Base-by-base conservation (phyloP, 2,113 vertebrate genomes). In the Prochilodus magdalenae region DNA sequence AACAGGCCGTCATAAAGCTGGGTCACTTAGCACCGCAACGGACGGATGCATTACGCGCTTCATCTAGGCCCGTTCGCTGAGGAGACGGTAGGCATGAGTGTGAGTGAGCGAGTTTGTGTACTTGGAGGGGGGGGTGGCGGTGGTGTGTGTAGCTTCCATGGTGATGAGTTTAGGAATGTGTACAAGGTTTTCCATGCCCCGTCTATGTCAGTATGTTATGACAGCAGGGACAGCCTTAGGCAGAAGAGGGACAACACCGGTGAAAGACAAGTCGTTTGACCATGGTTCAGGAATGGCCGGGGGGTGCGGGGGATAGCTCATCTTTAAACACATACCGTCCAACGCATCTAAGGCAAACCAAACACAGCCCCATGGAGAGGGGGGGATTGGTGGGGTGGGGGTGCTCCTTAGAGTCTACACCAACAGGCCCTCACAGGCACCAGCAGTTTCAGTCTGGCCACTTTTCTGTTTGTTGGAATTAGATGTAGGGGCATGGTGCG, bases 241-340 rank as follows among this genome's bases (percentile, higher is more conserved):
- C n/a, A 90, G 57, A 84, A 65, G 72, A 0, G 0, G 86, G 90
- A 90, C 87, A 91, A 87, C 53, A 27, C 86, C 81, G 73, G 85
- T 92, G 93, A 91, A 92, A 91, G 94, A 93, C 85, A 86, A 94
- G 27, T 55, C 90, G 75, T 92, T 94, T 89, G 72, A 90, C 86
- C 89, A 80, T 16, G 75, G 88, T 83, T 66, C 77, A 84, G 87
- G 63, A 94, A 91, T 93, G 88, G 53, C 67, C 40, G 78, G 55
- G 83, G 84, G 67, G 80, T 5, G 4, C 77, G 51, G 82, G 84
- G 67, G 80, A 44, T 60, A 12, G 73, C 87, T 90, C 88, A 79
- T 90, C 89, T 91, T 92, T 83, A 91, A 89, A 90, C 81, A 69
- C 89, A 91, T 89, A 84, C 90, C 88, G 26, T 82, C 84, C 44